Base-by-base conservation (phyloP, 2,888 invertebrate genomes). In the Bembecia ichneumoniformis region DNA sequence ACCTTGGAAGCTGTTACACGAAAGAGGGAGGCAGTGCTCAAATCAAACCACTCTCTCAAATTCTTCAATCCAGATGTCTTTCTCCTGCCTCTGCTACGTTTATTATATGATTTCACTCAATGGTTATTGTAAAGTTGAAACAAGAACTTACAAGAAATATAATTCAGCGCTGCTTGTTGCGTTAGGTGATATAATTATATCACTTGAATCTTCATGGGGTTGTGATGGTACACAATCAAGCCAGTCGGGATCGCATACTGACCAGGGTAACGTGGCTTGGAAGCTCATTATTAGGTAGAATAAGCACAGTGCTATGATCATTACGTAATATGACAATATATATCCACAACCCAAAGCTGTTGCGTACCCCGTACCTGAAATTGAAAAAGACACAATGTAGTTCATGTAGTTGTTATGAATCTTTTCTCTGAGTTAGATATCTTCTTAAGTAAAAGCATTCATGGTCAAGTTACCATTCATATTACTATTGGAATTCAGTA, bases 261-360 rank as follows among this genome's bases (percentile, higher is more conserved):
- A 83, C 95, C 95, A 95, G 0, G 95, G 95, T 47, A 95, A 74
- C 1, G 89, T 88, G 0, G 89, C 60, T 54, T 89, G 89, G 68
- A 93, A 94, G 49, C 94, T 94, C 64, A 91, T 90, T 4, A 89
- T 73, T 59, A 95, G 78, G 74, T 94, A 95, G 74, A 89, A 94
- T 9, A 94, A 62, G 9, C 93, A 92, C 35, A 94, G 70, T 0
- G 92, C 92, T 82, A 94, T 90, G 47, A 95, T 79, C 0, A 92
- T 91, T 48, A 92, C 92, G 71, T 95, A 95, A 73, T 95, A 95
- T 0, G 93, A 91, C 1, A 93, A 88, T 11, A 94, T 91, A 58
- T 89, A 91, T 13, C 88, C 78, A 13, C 90, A 90, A 1, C 88
- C 89, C 10, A 92, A 62, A 3, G 90, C 82, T 59, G 92, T 91